phyloP scores from a whole-genome alignment of 2,797 vertebrate species.

The Podarcis siculus region DNA sequence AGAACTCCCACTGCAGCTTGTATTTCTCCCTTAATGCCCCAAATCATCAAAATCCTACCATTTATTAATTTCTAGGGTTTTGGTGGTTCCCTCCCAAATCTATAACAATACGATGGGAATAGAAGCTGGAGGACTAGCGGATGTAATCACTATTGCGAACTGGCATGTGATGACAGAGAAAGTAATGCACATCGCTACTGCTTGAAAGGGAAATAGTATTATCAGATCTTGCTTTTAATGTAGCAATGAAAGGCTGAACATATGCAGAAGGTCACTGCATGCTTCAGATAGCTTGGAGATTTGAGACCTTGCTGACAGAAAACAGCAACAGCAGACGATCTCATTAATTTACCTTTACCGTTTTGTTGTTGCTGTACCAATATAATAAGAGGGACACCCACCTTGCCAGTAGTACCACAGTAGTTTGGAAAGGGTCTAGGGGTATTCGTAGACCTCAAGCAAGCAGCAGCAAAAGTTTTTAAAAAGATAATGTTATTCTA shows the following conservation, averaged over 20 bases:
- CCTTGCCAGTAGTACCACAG: too few relatives aligned
- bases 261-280: not conserved
- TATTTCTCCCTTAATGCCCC: too few relatives aligned
- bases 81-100: not conserved
- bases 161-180: not conserved
- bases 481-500: too few relatives aligned
- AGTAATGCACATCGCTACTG: not conserved
- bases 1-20: too few relatives aligned
- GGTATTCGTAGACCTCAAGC: too few relatives aligned
- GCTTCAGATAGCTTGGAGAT: not conserved
- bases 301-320: not conserved
- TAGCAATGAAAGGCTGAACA: not conserved
- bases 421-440: too few relatives aligned
- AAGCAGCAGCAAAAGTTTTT: too few relatives aligned
- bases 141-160: not conserved
- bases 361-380: too few relatives aligned
- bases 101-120: not conserved
- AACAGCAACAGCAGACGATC: not conserved
- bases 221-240: not conserved
- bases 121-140: not conserved
- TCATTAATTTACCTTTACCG: not conserved
- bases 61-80: too few relatives aligned
- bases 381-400: too few relatives aligned
- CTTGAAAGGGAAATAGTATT: not conserved
- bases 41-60: too few relatives aligned